Base-by-base conservation (phyloP, 2,888 invertebrate species). In the Tenthredo amoena region DNA sequence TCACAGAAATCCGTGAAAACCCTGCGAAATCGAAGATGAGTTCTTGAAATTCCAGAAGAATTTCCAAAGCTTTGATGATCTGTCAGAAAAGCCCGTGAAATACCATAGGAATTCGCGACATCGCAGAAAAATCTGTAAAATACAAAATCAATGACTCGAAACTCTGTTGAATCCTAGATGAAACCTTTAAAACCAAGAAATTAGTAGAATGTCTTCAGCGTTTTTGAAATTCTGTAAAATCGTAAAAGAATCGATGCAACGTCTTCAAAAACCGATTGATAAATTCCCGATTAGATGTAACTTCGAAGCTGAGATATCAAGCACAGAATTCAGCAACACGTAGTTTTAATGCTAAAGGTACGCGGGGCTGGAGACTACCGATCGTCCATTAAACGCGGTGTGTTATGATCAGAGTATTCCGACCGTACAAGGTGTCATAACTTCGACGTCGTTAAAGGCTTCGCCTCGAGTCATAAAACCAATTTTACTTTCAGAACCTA, bases 401-500 rank as follows among this genome's bases (percentile, higher is more conserved):
- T 62, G 65, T 81, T 62, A 62, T 62, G 81, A 81, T 81, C 62
- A 21, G 37, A 43, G 40, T 81, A 62, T 43, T 68, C 31, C 31
- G 47, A 43, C 18, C 47, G 68, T 71, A 47, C 47, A 50, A 15
- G 68, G 65, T 83, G 68, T 71, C 68, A 83, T 83, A 83, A 83
- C 83, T 83, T 68, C 47, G 26, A 71, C 47, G 68, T 71, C 83
- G 83, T 83, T 83, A 47, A 83, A 83, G 34, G 83, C 83, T 83
- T 83, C 83, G 83, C 83, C 55, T 68, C 21, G 83, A 47, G 83
- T 83, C 83, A n/a, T 83, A 83, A 83, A 83, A 83, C 47, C 15
- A 71, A 83, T 83, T 83, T 83, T 83, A 83, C 68, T 83, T 83
- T 47, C 83, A 34, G 37, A 47, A 62, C 43, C 68, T 83, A 71